Conservation (phyloP, 2,113 vertebrate genomes). For the Hydrochoerus hydrochaeris region DNA sequence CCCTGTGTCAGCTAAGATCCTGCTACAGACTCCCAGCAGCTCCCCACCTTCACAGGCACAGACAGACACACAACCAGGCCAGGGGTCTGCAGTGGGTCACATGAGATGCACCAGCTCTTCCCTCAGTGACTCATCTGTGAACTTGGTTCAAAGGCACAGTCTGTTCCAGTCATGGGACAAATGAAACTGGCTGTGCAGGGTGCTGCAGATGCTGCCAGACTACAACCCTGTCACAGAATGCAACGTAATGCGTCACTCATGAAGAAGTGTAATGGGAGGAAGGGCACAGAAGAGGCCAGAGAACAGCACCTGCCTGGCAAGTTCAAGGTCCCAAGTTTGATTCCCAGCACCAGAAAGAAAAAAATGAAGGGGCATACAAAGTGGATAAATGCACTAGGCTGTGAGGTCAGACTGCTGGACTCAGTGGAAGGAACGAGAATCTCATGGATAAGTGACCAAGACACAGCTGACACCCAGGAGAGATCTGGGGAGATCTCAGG, state of each 20-base stretch:
- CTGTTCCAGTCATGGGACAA: neutral
- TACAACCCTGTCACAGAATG: too few relatives aligned
- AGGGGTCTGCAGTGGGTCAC: rapidly evolving
- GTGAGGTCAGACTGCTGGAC: too few relatives aligned
- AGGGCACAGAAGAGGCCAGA: neutral
- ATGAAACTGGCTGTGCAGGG: neutral
- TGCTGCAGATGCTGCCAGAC: rapidly evolving
- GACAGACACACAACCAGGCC: too few relatives aligned
- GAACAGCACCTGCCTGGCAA: too few relatives aligned
- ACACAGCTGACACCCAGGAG: too few relatives aligned
- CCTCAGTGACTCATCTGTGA: neutral
- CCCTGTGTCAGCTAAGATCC: neutral
- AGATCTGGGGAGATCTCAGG: neutral
- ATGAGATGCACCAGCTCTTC: neutral
- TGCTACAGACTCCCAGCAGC: neutral
- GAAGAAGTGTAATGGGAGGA: neutral
- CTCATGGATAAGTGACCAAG: neutral
- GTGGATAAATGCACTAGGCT: neutral
- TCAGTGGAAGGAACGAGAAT: neutral
- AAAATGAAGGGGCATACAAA: neutral
- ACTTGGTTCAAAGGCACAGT: rapidly evolving
- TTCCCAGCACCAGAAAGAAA: too few relatives aligned
- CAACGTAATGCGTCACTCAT: rapidly evolving
- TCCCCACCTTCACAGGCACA: neutral
- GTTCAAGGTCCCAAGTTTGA: too few relatives aligned